Conservation (phyloP, 2,797 vertebrate species). For the Taeniopygia guttata region DNA sequence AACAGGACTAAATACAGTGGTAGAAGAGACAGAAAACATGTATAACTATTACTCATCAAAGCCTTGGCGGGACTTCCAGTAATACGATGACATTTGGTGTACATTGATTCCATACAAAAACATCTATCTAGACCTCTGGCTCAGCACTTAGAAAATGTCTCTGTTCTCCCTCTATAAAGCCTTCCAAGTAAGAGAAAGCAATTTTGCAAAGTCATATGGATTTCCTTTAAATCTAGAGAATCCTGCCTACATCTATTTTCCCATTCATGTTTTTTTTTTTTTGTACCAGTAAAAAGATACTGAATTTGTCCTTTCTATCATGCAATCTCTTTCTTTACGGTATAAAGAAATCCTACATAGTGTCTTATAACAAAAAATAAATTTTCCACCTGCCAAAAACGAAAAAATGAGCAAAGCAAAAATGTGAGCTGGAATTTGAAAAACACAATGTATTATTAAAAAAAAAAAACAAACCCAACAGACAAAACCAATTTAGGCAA, state of each 20-base stretch:
- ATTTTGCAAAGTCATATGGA: not conserved
- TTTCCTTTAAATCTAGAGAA: not conserved
- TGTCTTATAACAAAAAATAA: not conserved
- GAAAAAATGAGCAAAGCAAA: not conserved
- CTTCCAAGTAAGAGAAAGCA: not conserved
- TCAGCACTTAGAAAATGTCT: not conserved
- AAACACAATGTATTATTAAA: not conserved
- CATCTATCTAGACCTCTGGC: not conserved
- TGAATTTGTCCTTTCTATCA: not conserved
- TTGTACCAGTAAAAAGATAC: not conserved
- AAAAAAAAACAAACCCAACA: accelerated
- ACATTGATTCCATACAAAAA: not conserved
- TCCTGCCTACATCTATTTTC: not conserved
- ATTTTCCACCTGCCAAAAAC: not conserved
- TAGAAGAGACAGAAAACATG: not conserved
- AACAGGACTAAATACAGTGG: not conserved
- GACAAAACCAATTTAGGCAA: not conserved
- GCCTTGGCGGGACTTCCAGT: not conserved
- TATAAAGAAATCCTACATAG: not conserved
- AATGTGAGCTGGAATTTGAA: not conserved
- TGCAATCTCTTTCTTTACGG: not conserved
- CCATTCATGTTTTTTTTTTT: not conserved
- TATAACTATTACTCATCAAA: not conserved
- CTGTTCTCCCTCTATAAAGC: not conserved
- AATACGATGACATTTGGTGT: not conserved